Conservation (phyloP, 92 coral and sea anemone species). For the Nematostella vectensis region DNA sequence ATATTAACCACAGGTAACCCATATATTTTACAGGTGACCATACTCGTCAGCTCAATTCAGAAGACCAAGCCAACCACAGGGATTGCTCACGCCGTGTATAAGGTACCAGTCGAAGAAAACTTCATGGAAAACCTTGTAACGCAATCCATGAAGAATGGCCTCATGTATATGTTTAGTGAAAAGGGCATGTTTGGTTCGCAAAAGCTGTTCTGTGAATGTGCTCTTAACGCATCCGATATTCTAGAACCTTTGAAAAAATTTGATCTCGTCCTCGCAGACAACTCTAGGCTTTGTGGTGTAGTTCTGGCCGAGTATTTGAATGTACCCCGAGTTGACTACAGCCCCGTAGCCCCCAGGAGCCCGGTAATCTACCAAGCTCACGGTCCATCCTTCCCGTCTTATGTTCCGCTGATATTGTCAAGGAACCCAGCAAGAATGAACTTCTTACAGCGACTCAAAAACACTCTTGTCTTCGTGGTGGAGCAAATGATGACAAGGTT, state of each 20-base stretch:
- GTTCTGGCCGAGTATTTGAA: constrained; percentile 24
- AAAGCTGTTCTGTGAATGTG: constrained; percentile 39
- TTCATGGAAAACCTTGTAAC: constrained; percentile 7
- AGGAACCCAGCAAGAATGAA: constrained; percentile 31
- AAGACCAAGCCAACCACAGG: constrained; percentile 17
- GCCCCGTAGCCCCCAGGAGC: constrained; percentile 10
- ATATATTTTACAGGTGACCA: constrained; percentile 37
- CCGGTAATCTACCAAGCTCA: background rate
- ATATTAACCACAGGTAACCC: too few relatives aligned
- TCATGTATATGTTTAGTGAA: background rate
- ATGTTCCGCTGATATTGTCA: constrained; percentile 24
- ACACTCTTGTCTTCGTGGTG: too few relatives aligned
- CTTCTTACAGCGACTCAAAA: constrained; percentile 38
- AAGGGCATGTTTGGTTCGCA: background rate
- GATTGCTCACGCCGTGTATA: constrained; percentile 28
- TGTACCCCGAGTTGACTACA: constrained; percentile 13
- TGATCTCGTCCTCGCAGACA: constrained; percentile 37
- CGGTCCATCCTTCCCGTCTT: constrained; percentile 19
- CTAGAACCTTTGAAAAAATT: constrained; percentile 29
- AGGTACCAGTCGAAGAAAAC: constrained; percentile 18
- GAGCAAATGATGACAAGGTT: background rate
- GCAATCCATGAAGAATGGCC: constrained; percentile 2
- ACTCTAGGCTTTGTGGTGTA: constrained; percentile 7
- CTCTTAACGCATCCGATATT: constrained; percentile 29
- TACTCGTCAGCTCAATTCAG: constrained; percentile 30